phyloP scores from a whole-genome alignment of 2,888 invertebrate species.

The Dorcus hopei region DNA sequence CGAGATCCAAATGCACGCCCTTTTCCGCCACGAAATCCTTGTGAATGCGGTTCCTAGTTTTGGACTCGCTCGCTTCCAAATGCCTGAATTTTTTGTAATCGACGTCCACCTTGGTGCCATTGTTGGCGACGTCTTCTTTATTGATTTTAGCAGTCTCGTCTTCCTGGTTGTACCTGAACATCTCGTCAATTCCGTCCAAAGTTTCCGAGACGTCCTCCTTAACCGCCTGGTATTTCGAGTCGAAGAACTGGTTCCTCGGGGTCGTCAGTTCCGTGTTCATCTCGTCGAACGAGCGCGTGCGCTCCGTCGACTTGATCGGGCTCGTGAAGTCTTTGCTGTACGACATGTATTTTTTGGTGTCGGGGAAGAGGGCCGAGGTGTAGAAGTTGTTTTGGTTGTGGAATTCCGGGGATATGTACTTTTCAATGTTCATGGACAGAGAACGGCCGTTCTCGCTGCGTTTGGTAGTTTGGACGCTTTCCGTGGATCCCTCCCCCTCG shows the following conservation, averaged over 20 bases:
- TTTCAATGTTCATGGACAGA: constrained; percentile 43
- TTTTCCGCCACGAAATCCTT: constrained; percentile 47
- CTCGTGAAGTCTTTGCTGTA: constrained; percentile 16
- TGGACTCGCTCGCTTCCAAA: constrained; percentile 34
- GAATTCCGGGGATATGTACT: constrained; percentile 54
- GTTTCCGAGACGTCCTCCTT: constrained; percentile 45
- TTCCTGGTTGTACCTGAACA: constrained; percentile 19
- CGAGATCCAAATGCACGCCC: constrained; percentile 50
- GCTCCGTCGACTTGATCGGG: constrained; percentile 7
- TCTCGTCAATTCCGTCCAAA: constrained; percentile 19
- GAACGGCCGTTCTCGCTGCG: constrained; percentile 37
- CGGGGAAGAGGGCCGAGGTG: constrained; percentile 51
- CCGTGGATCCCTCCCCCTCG: constrained; percentile 1
- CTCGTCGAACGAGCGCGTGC: constrained; percentile 1
- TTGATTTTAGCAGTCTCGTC: background rate
- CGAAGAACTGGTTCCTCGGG: constrained; percentile 53
- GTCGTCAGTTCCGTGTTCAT: constrained; percentile 45
- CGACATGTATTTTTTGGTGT: constrained; percentile 39
- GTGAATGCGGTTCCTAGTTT: constrained; percentile 35
- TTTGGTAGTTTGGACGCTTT: constrained; percentile 16
- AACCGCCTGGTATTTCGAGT: constrained; percentile 49
- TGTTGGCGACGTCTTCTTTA: constrained; percentile 22
- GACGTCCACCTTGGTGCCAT: constrained; percentile 34
- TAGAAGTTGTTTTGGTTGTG: constrained; percentile 54
- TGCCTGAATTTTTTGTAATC: constrained; percentile 37